Percentiles rank a stretch among this genome's conserved stretches.
Conservation (phyloP, 1,140 invertebrate genomes). For the Lepidurus couesii region DNA sequence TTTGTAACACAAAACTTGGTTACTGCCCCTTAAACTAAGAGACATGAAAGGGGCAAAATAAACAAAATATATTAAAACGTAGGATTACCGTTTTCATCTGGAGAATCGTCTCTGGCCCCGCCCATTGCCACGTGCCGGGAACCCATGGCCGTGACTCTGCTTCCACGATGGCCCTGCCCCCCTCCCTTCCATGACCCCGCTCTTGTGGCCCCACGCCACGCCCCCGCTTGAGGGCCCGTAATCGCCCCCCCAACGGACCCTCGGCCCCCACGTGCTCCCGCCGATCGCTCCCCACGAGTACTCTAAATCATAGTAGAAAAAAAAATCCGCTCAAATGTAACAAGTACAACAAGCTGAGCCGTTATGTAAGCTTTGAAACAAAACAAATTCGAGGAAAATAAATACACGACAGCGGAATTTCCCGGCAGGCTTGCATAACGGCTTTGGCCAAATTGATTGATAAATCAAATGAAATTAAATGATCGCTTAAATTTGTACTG, state of each 20-base stretch:
- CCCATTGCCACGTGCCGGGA: constrained; percentile 2
- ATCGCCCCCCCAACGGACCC: not conserved
- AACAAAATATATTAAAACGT: not conserved
- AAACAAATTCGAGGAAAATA: not conserved
- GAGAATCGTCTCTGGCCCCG: constrained; percentile 11
- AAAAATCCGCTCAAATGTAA: not conserved
- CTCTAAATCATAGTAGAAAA: not conserved
- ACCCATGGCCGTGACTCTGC: constrained; percentile 12
- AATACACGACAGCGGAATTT: not conserved
- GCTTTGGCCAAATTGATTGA: not conserved
- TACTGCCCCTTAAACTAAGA: no score
- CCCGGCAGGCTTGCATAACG: constrained; percentile 16
- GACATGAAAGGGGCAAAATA: no score
- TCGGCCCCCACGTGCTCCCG: constrained; percentile 9
- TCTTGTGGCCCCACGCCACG: constrained; percentile 4
- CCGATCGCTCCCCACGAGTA: not conserved
- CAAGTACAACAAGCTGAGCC: not conserved
- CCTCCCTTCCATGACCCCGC: not conserved
- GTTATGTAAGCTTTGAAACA: constrained; percentile 7
- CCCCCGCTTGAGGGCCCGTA: not conserved
- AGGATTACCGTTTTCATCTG: constrained; percentile 1
- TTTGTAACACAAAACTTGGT: no score
- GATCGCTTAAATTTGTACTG: no score
- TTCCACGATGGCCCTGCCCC: not conserved
- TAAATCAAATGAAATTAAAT: no score